Conservation (phyloP, 2,113 vertebrate genomes). For the Gnathonemus longibarbis region DNA sequence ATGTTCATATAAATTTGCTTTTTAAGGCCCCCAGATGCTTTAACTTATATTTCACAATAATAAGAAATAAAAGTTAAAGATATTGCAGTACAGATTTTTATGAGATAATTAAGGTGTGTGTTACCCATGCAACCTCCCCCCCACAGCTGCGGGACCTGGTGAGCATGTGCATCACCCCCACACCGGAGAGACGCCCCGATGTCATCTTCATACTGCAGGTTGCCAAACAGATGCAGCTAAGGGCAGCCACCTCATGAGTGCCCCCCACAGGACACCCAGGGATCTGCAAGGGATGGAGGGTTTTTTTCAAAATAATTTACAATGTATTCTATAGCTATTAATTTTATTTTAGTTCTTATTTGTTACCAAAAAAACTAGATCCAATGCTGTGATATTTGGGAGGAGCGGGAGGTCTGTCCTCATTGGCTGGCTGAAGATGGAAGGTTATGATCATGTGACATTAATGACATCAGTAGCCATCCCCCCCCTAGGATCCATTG, state of each 20-base stretch:
- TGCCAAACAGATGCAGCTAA: conserved; percentile 75
- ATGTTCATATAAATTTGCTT: neutral
- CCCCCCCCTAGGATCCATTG: neutral
- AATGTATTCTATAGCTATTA: neutral
- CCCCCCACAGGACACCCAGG: neutral
- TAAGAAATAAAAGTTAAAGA: neutral
- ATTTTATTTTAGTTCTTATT: neutral
- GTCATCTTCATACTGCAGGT: conserved; percentile 73
- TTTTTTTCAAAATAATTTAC: neutral
- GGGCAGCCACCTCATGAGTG: conserved; percentile 71
- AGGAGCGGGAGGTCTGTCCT: neutral
- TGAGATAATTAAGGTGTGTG: neutral
- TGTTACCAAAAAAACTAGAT: neutral
- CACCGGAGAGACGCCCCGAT: conserved; percentile 70
- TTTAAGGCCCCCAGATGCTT: neutral
- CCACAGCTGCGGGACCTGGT: conserved; percentile 73
- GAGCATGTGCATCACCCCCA: conserved; percentile 76
- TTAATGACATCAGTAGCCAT: neutral
- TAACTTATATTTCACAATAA: neutral
- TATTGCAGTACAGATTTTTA: neutral
- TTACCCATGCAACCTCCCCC: neutral
- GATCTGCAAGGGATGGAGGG: neutral
- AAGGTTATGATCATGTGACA: neutral
- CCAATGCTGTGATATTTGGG: conserved; percentile 2
- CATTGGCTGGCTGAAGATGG: neutral